Conservation (phyloP, 2,113 vertebrate genomes). For the Leptobrachium leishanense region DNA sequence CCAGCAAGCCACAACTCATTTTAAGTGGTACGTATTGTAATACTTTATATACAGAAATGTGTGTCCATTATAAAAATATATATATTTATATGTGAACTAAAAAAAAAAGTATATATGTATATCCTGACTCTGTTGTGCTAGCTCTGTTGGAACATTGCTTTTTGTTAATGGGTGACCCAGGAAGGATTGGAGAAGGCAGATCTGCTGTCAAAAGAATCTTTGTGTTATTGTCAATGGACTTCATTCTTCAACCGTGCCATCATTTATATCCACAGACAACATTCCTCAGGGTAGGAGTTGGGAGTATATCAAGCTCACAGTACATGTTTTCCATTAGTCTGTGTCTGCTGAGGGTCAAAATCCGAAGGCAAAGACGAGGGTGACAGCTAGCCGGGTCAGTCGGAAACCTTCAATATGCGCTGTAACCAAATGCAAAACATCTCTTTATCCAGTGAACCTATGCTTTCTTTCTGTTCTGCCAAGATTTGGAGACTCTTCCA, state of each 20-base stretch:
- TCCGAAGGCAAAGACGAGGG: not conserved
- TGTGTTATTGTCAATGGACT: conserved; percentile 2
- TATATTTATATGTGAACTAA: conserved; percentile 45
- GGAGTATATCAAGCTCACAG: not conserved
- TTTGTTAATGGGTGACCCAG: conserved; percentile 1
- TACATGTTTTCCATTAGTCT: not conserved
- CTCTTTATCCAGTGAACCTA: conserved; percentile 20
- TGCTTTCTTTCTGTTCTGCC: not conserved
- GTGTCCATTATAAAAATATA: conserved; percentile 49
- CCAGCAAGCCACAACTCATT: conserved; percentile 18
- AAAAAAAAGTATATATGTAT: conserved; percentile 44
- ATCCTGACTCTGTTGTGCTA: conserved; percentile 37
- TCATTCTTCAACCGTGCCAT: conserved; percentile 5
- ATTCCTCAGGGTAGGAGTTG: not conserved
- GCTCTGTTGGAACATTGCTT: conserved; percentile 9
- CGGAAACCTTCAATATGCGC: not conserved
- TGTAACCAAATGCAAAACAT: not conserved
- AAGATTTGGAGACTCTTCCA: not conserved
- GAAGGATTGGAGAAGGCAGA: not conserved
- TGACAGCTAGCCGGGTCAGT: not conserved
- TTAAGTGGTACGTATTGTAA: conserved; percentile 41
- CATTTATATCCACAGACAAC: conserved; percentile 1
- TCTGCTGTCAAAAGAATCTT: conserved; percentile 4
- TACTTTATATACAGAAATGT: conserved; percentile 49
- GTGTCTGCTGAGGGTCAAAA: not conserved